Evolutionary conservation across 2,113 vertebrate species (phyloP), one percentile per base, ranked within the genome.

Genomic region (Pogonocichla stellata): DNA sequence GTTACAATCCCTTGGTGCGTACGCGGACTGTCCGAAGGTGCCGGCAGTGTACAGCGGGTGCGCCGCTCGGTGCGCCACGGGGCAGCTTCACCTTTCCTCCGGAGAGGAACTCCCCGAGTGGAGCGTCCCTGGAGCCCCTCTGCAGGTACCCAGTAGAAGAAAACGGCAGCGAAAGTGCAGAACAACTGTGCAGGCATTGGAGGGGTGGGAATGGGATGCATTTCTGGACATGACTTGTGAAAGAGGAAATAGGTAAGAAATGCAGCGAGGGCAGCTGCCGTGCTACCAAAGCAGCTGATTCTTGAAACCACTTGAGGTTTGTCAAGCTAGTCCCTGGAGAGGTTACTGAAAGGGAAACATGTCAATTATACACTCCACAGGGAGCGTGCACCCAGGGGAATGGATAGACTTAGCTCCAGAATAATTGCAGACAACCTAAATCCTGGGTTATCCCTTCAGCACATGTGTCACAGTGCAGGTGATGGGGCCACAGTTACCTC

Each of bases 21-120:
- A 5, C 22, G 0, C 67, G 6, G 11, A 2, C 12, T 8, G 2
- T 0, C 26, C 38, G 2, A 3, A 38, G 1, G 1, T 20, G 20
- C 61, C 4, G 13, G 1, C 12, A 1, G 15, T 0, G 48, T 12
- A 5, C 28, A 26, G 51, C 1, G 31, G 24, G 11, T 5, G n/a
- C 1, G 6, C 53, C 16, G 9, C 7, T 33, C 42, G 3, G 40
- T 4, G 25, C 8, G 8, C 36, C 33, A 0, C 1, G 19, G n/a
- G 36, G 2, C 8, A 42, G 14, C 2, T 3, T 42, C 70, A 14
- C 31, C 20, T 57, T 17, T 8, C 12, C 29, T 6, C 6, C 10
- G 8, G 11, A n/a, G 19, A 38, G 36, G 36, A 72, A 3, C 12
- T 5, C 18, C 15, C 11, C 2, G 4, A 12, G 33, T 1, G 18